These are phyloP conservation scores for Chymomyza costata DNA, from an alignment of 1,140 invertebrate genomes.

Conservation along the genomic window DNA sequence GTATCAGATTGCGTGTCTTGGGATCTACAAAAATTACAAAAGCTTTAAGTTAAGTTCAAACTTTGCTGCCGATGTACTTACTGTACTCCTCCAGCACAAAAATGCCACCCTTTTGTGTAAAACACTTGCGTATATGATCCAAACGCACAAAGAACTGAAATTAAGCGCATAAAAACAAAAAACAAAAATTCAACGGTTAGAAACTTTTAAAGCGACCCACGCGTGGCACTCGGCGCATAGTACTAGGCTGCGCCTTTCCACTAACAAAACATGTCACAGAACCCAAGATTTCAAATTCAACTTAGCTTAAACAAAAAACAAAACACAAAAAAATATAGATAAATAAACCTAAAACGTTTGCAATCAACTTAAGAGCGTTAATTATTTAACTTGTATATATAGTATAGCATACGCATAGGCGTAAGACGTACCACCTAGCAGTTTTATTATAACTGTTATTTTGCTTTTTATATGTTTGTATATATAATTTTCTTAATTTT, in stretches of 20 bases:
- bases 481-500: neutral
- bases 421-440: no score
- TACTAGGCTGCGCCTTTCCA: conserved; percentile 11
- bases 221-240: no score
- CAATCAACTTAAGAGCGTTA: no score
- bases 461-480: neutral
- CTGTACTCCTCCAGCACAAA: conserved; percentile 99
- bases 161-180: conserved; percentile 45
- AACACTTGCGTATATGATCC: conserved; percentile 99
- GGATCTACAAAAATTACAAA: conserved; percentile 87
- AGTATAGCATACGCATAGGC: no score
- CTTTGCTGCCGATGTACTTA: no score
- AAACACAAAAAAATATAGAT: conserved; percentile 3
- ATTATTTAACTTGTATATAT: no score
- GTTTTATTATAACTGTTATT: no score
- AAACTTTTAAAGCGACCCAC: no score
- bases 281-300: conserved; percentile 22
- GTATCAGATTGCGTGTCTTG: conserved; percentile 96
- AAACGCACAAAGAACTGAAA: conserved; percentile 99
- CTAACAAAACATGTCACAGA: conserved; percentile 1
- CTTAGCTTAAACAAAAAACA: conserved; percentile 14
- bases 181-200: conserved; percentile 5
- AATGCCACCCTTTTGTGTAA: conserved; percentile 98
- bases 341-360: conserved; percentile 3
- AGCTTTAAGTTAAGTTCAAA: no score